Evolutionary conservation across 2,888 invertebrate species (phyloP).

Genomic region (Andrena fulva): DNA sequence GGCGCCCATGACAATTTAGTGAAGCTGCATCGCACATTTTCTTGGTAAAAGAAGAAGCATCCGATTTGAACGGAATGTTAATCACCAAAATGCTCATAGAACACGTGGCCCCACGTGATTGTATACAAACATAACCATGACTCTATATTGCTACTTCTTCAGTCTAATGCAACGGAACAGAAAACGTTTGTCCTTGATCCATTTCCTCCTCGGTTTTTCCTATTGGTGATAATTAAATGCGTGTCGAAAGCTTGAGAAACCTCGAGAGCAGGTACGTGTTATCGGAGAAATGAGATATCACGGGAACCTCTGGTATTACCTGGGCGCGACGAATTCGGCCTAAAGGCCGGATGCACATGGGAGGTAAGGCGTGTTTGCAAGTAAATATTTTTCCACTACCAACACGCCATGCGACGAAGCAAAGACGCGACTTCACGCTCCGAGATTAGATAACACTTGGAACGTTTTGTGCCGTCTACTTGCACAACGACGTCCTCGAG

Average conservation of each 20-base stretch:
- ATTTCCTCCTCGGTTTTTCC: no score
- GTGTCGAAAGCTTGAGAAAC: neutral
- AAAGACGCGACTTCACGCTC: conserved; percentile 52
- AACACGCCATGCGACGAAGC: conserved; percentile 40
- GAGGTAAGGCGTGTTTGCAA: conserved; percentile 58
- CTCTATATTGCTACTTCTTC: no score
- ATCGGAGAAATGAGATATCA: conserved; percentile 1
- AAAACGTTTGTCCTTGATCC: no score
- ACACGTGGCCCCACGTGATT: no score
- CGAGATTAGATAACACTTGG: conserved; percentile 70
- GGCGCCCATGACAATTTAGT: no score
- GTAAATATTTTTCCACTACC: conserved; percentile 67
- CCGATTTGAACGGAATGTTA: no score
- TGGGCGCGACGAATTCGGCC: conserved; percentile 8
- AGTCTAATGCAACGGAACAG: no score
- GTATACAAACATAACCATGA: no score
- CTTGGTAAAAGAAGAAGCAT: no score
- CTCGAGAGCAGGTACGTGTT: neutral
- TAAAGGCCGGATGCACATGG: conserved; percentile 43
- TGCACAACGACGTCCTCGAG: conserved; percentile 61
- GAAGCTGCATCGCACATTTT: no score
- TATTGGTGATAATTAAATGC: neutral
- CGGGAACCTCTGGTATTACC: neutral
- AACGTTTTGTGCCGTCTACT: conserved; percentile 56
- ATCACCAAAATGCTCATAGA: no score